A percentile compares a stretch with the other conserved stretches of the same genome.
These are phyloP conservation scores for Caenorhabditis japonica DNA, from an alignment of 2,888 invertebrate species.

Conservation along the genomic window DNA sequence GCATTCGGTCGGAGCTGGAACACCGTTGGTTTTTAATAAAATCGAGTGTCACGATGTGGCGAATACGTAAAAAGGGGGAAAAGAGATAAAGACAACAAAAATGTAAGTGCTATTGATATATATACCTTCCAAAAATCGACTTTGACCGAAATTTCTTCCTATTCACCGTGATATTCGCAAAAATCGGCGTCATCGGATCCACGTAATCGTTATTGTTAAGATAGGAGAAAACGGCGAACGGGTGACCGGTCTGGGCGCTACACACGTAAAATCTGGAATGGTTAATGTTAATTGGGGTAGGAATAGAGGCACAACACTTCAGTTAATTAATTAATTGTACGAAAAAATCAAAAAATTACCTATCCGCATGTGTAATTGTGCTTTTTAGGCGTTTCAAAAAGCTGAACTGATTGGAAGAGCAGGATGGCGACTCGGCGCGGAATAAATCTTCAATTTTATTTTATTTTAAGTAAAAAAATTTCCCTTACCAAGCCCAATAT, in stretches of 20 bases:
- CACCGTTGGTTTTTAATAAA: neutral
- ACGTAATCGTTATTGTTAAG: constrained; percentile 30
- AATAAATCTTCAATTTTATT: neutral
- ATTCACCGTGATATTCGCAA: constrained; percentile 27
- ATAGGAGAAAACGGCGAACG: constrained; percentile 56
- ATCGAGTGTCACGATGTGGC: neutral
- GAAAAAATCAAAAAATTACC: constrained; percentile 23
- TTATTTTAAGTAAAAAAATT: neutral
- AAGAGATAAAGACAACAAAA: neutral
- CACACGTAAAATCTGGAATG: constrained; percentile 56
- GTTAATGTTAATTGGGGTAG: constrained; percentile 9
- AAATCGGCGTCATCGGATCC: constrained; percentile 29
- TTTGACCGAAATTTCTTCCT: constrained; percentile 47
- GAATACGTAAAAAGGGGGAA: neutral
- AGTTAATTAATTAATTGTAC: constrained; percentile 13
- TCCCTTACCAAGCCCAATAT: constrained; percentile 28
- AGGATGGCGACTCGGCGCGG: constrained; percentile 44
- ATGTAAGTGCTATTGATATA: constrained; percentile 5
- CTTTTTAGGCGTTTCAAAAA: constrained; percentile 53
- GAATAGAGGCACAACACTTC: neutral
- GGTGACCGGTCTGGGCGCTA: constrained; percentile 29
- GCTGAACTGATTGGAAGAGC: constrained; percentile 46
- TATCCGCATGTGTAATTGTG: constrained; percentile 54
- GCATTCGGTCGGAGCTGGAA: constrained; percentile 57
- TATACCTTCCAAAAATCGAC: constrained; percentile 57